Evolutionary conservation across 1,140 invertebrate species (phyloP), one percentile per base, ranked within the genome.

Genomic region (Hypsibius dujardini): DNA sequence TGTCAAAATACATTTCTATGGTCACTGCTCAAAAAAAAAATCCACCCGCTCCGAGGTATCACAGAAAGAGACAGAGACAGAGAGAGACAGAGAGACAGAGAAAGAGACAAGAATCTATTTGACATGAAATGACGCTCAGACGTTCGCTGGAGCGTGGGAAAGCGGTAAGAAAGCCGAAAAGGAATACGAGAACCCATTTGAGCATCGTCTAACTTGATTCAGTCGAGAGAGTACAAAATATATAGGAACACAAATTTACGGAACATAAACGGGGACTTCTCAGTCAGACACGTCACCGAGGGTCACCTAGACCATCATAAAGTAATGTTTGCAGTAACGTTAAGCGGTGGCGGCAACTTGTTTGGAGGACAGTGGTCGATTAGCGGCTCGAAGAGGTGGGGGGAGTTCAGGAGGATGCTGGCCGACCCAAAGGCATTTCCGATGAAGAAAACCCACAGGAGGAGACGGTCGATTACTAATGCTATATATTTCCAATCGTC

Each of bases 401-500:
- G 95, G 1, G 95, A 95, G 78, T 97, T 90, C 87, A 98, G 92
- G n/a, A 98, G 82, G 74, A 98, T 98, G 46, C 92, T 92, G 73
- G 97, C 86, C 1, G 95, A 98, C 15, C 86, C 86, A 12, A 89
- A 89, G 12, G 88, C 88, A 46, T 95, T 98, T 7, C 98, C 92
- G 69, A 93, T 85, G 81, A 98, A 95, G 82, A 99, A 98, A 75
- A 98, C 88, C 79, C 94, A 94, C 71, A 98, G 84, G 78, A 97
- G 90, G 69, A 98, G 83, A 75, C 95, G 86, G 84, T 99, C 95
- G 75, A 98, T 95, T 47, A 98, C 95, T 90, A 97, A 95, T 47
- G 95, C 94, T 2, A 98, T 93, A 79, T 97, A 99, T 78, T 97
- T 98, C 95, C 95, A 99, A 81, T 99, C 95, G 81, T 96, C 93